Percentiles rank a stretch among this genome's conserved stretches.
Conservation (phyloP, 2,888 invertebrate genomes). For the Alentia gelatinosa region DNA sequence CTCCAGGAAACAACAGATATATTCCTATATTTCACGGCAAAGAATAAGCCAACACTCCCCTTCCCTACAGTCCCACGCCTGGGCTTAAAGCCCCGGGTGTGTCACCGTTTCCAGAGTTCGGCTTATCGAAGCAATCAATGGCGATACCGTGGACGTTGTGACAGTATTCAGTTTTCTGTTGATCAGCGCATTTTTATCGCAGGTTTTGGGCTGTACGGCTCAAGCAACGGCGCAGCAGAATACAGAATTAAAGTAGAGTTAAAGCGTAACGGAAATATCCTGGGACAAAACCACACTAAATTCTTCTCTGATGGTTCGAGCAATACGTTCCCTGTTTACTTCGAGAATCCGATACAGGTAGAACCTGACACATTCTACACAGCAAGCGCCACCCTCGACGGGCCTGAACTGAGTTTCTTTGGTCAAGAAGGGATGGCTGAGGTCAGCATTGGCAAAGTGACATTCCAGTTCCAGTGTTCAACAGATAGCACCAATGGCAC, state of each 20-base stretch:
- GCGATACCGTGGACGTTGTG: constrained; percentile 97
- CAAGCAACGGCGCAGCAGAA: constrained; percentile 96
- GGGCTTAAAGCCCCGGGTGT: constrained; percentile 95
- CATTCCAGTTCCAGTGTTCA: constrained; percentile 98
- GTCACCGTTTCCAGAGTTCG: constrained; percentile 97
- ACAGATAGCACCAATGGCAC: constrained; percentile 98
- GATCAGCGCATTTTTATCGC: constrained; percentile 97
- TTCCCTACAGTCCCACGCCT: constrained; percentile 91
- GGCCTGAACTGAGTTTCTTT: constrained; percentile 96
- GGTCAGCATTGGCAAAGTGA: constrained; percentile 92
- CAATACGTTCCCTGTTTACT: constrained; percentile 95
- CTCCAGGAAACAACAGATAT: constrained; percentile 96
- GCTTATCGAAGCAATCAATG: constrained; percentile 98
- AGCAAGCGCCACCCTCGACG: constrained; percentile 96
- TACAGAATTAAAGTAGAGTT: constrained; percentile 96
- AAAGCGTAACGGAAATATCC: constrained; percentile 91
- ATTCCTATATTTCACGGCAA: constrained; percentile 96
- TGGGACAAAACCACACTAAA: constrained; percentile 95
- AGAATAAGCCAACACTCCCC: constrained; percentile 89
- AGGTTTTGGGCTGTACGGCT: constrained; percentile 97
- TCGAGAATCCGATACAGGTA: constrained; percentile 89
- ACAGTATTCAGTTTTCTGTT: constrained; percentile 97
- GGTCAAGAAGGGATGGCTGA: constrained; percentile 98
- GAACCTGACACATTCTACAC: constrained; percentile 97
- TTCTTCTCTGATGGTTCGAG: constrained; percentile 98